Base-by-base conservation (phyloP, 2,797 vertebrate genomes). In the Calcarius lapponicus region DNA sequence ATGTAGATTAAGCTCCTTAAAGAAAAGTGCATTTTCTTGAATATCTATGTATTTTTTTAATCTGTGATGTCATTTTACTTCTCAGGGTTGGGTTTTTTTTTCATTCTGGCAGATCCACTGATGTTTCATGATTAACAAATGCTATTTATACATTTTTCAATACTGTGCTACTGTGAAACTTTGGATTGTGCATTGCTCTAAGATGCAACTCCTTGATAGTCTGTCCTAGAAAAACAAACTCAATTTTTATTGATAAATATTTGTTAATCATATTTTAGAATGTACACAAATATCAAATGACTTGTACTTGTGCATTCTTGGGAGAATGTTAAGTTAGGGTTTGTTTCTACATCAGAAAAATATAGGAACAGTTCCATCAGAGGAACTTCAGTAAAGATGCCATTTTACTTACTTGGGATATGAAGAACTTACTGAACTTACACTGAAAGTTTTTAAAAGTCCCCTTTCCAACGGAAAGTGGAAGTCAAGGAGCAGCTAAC, bases 351-450 rank as follows among this genome's bases (percentile, higher is more conserved):
- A 17, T 54, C 11, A 86, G 73, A 93, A 69, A 93, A 80, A 75
- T 29, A 17, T 9, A n/a, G 86, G n/a, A 93, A 53, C 21, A 62
- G 25, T 94, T 91, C 65, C 66, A 81, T 73, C 28, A 53, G 51
- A 53, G 29, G 7, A 53, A 31, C 29, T 53, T 53, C 19, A 31
- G 2, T 31, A 72, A 94, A 90, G 64, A 91, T 89, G 69, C 51
- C n/a, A 48, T 74, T 75, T 86, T 92, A 80, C 71, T 87, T 92
- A 54, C 3, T 3, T 20, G 26, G 53, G 29, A 73, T 90, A 90
- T 62, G 90, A 96, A 95, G 76, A 86, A 73, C 51, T 94, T 75
- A 66, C 60, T 97, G 88, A 95, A 38, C 64, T 93, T 89, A 32
- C 42, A 17, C 45, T 42, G 43, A 17, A 60, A 60, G 64, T 89